Evolutionary conservation across 64 coral and sea anemone species (phyloP).

Genomic region (Porites lutea): DNA sequence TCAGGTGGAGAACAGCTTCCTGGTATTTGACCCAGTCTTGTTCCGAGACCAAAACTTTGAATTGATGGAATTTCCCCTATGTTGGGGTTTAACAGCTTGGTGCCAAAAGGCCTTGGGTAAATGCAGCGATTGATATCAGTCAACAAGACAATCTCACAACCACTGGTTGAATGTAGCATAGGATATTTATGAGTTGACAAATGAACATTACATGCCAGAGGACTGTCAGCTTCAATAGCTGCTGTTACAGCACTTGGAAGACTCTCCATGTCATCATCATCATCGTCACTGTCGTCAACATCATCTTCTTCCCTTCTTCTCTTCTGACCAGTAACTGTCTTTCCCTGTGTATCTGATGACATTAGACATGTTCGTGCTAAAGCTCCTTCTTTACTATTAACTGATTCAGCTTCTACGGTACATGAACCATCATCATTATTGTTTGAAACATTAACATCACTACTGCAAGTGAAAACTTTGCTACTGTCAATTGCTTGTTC

Average conservation of each 20-base stretch:
- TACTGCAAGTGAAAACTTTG: slow-evolving; percentile 76
- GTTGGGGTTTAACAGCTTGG: slow-evolving; percentile 79
- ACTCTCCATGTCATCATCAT: background rate
- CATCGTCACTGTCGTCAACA: background rate
- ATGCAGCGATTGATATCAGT: slow-evolving; percentile 83
- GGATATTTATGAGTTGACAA: slow-evolving; percentile 4
- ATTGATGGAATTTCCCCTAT: slow-evolving; percentile 71
- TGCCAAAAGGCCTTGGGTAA: slow-evolving; percentile 81
- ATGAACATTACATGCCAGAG: slow-evolving; percentile 34
- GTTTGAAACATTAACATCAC: slow-evolving; percentile 16
- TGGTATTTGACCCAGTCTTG: slow-evolving; percentile 63
- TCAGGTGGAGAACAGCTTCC: slow-evolving; percentile 57
- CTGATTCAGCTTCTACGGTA: slow-evolving; percentile 81
- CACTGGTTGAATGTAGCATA: slow-evolving; percentile 62
- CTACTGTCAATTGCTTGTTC: slow-evolving; percentile 68
- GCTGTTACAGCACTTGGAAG: background rate
- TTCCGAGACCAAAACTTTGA: slow-evolving; percentile 67
- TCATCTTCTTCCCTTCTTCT: slow-evolving; percentile 56
- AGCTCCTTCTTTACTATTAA: slow-evolving; percentile 57
- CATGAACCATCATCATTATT: slow-evolving; percentile 60
- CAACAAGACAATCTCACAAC: slow-evolving; percentile 62
- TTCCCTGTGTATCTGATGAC: background rate
- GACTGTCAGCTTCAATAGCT: background rate
- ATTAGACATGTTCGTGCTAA: slow-evolving; percentile 15
- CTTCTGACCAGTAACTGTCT: slow-evolving; percentile 49